phyloP scores from a whole-genome alignment of 2,797 vertebrate species.

The Philypnodon macrostomus region DNA sequence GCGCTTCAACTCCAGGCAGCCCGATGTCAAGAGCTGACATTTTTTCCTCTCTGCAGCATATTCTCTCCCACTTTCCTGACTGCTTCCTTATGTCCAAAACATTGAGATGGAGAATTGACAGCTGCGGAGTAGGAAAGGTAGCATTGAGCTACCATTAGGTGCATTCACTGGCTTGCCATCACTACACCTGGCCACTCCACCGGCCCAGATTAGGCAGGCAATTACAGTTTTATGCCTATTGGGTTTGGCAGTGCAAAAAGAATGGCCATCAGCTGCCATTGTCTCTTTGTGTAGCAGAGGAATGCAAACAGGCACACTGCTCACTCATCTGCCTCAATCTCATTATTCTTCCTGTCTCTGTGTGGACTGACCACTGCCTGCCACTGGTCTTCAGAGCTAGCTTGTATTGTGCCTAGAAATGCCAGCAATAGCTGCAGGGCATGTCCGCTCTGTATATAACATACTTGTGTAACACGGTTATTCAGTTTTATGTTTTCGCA shows the following conservation, averaged over 20 bases:
- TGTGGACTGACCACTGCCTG: slow-evolving; percentile 55
- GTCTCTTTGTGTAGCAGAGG: slow-evolving; percentile 29
- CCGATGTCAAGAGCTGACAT: slow-evolving; percentile 53
- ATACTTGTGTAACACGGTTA: slow-evolving; percentile 26
- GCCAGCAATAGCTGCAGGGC: slow-evolving; percentile 58
- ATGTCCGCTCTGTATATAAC: slow-evolving; percentile 41
- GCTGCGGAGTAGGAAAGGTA: slow-evolving; percentile 20
- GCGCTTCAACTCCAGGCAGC: slow-evolving; percentile 26
- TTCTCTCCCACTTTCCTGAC: slow-evolving; percentile 28
- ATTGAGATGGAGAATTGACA: slow-evolving; percentile 43
- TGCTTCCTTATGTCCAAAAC: slow-evolving; percentile 41
- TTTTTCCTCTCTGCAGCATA: slow-evolving; percentile 39
- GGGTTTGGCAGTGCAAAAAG: slow-evolving; percentile 50
- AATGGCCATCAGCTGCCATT: slow-evolving; percentile 56
- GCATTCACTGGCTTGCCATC: slow-evolving; percentile 47
- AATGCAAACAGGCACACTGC: slow-evolving; percentile 25
- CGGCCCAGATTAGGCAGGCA: slow-evolving; percentile 51
- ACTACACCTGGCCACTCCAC: slow-evolving; percentile 59
- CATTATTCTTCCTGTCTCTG: slow-evolving; percentile 27
- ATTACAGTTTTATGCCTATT: slow-evolving; percentile 56
- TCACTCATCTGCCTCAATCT: slow-evolving; percentile 15
- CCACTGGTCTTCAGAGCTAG: slow-evolving; percentile 51
- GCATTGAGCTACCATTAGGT: slow-evolving; percentile 48
- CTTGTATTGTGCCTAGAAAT: slow-evolving; percentile 62
- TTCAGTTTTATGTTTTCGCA: slow-evolving; percentile 28